Base-by-base conservation (phyloP, 2,113 vertebrate species). In the Hippocampus abdominalis region DNA sequence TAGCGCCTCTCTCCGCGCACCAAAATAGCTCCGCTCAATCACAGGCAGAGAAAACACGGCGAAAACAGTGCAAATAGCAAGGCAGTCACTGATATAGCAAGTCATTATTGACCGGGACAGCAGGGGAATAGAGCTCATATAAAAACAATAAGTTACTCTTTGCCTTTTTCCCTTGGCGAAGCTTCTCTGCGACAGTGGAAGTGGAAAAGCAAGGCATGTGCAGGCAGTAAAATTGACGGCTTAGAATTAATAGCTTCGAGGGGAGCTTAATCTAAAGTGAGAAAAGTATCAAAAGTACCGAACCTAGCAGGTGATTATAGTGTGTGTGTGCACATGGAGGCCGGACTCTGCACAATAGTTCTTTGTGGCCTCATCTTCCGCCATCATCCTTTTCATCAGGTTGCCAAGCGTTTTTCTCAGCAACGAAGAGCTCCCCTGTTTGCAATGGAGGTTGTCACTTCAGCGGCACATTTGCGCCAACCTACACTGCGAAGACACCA, bases 1-100 rank as follows among this genome's bases (percentile, higher is more conserved):
- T 27, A 74, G 85, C 86, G 77, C 83, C 89, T 88, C 80, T 87
- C 87, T 83, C 83, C 83, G 86, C 72, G 80, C 86, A 77, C 84
- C 85, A 81, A 92, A 93, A 92, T 91, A 91, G 90, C 89, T 84
- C 76, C 78, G 75, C 89, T 92, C 91, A 90, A 91, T 93, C 91
- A 92, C 87, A 80, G 86, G 87, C 86, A 88, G 87, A 89, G 90
- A 90, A 88, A 93, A 93, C 88, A 92, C 71, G 80, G 78, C 66
- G 85, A 91, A 92, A 93, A 92, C 89, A 87, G 90, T 87, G 92
- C 91, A 93, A 93, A 93, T 93, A 93, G 89, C 91, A 91, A 88
- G 90, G 85, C 85, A 83, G 84, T 80, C 78, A 29, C 88, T 83
- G 85, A 89, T 90, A 91, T 91, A 92, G 91, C 90, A 88, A 92